Base-by-base conservation (phyloP, 2,113 vertebrate genomes). In the Nannospalax galili region DNA sequence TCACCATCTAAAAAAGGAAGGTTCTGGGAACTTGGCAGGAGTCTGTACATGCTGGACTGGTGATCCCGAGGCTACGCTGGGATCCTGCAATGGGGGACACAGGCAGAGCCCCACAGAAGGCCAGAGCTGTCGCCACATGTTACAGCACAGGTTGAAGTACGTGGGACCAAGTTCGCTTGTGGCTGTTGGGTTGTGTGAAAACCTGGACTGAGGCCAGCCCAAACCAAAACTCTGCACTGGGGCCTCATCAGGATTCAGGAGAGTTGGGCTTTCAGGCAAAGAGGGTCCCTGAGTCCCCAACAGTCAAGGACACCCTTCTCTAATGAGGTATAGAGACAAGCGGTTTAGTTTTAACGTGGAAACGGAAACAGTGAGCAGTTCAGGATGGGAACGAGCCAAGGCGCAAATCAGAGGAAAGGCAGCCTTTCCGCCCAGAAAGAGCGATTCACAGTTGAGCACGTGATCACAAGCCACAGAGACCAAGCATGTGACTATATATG, bases 21-120 rank as follows among this genome's bases (percentile, higher is more conserved):
- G 40, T 28, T 84, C 91, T 88, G 93, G 91, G 93, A 96, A 95
- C 88, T 69, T 93, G 88, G 80, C 94, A 64, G 72, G 64, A 58
- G 73, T 24, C 60, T 93, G 67, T 81, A 92, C 75, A 82, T 16
- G 32, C 37, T 80, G 7, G 72, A 35, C 17, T 37, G 14, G 15
- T 10, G 67, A 70, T 93, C 78, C 56, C 52, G 26, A 85, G 56
- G 69, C 64, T 30, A 52, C 15, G 48, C 52, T 35, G 24, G 2
- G 28, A 26, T 2, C 17, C 9, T 45, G 37, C 40, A 14, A 65
- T 67, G 81, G 4, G 77, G 60, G 52, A 58, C 11, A 67, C 26
- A 84, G 82, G 70, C 14, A n/a, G 22, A 65, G 64, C 16, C 28
- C 35, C 10, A 20, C 62, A 69, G 82, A 24, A 10, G 37, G 17